Conservation (phyloP, 2,888 invertebrate genomes). For the Melanostoma scalare region DNA sequence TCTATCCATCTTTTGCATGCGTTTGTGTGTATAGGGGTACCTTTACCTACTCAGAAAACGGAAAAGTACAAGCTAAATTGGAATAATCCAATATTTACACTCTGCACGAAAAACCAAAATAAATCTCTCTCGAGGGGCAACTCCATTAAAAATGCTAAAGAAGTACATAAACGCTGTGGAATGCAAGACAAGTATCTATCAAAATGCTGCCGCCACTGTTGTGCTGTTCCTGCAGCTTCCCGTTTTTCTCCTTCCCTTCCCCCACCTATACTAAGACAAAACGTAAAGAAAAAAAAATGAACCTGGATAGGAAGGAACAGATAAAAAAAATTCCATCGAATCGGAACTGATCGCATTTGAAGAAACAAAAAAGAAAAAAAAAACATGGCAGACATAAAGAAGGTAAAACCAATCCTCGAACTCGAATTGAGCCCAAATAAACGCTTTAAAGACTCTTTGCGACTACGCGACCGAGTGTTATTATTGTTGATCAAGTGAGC, state of each 20-base stretch:
- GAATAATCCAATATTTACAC: slow-evolving; percentile 68
- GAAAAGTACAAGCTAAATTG: slow-evolving; percentile 35
- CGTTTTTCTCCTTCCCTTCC: slow-evolving; percentile 43
- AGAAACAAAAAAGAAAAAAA: slow-evolving; percentile 22
- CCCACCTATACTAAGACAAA: slow-evolving; percentile 22
- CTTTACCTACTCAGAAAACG: slow-evolving; percentile 21
- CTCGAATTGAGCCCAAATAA: slow-evolving; percentile 53
- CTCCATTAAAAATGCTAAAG: slow-evolving; percentile 60
- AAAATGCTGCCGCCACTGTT: slow-evolving; percentile 50
- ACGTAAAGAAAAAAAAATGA: slow-evolving; percentile 25
- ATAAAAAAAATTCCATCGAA: slow-evolving; percentile 36
- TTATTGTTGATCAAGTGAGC: slow-evolving; percentile 39
- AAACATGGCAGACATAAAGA: slow-evolving; percentile 16
- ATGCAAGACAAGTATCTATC: slow-evolving; percentile 69
- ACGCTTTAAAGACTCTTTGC: slow-evolving; percentile 41
- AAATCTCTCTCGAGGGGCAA: slow-evolving; percentile 61
- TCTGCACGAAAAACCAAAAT: slow-evolving; percentile 62
- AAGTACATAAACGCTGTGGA: slow-evolving; percentile 56
- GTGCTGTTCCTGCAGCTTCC: slow-evolving; percentile 15
- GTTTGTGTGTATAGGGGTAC: neutral
- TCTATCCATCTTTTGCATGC: slow-evolving; percentile 59
- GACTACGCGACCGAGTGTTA: slow-evolving; percentile 45
- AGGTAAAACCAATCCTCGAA: slow-evolving; percentile 48
- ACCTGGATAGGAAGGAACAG: slow-evolving; percentile 62
- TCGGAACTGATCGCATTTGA: slow-evolving; percentile 68